These are phyloP conservation scores for Aradus depressus DNA, from an alignment of 2,888 invertebrate genomes.

Conservation along the genomic window DNA sequence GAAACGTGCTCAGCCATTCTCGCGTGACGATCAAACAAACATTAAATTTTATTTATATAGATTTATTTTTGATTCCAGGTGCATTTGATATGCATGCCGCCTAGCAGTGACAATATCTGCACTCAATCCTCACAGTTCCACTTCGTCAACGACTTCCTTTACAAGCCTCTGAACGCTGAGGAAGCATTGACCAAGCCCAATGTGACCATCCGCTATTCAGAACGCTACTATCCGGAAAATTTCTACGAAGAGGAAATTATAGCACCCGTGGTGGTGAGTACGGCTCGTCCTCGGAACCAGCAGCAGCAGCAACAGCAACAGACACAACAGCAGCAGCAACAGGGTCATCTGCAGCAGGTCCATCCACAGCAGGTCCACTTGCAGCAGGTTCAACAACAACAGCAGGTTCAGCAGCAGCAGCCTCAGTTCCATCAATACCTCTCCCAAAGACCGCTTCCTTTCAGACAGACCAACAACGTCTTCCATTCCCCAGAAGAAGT, in stretches of 20 bases:
- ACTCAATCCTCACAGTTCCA: constrained; percentile 80
- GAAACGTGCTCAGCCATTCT: background rate
- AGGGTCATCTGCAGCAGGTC: constrained; percentile 34
- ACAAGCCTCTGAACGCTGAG: constrained; percentile 74
- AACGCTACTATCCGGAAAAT: constrained; percentile 70
- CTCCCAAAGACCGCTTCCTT: constrained; percentile 33
- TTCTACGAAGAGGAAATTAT: constrained; percentile 54
- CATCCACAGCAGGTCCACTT: constrained; percentile 30
- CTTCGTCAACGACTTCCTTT: constrained; percentile 85
- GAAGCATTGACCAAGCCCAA: constrained; percentile 72
- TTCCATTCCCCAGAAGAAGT: constrained; percentile 78
- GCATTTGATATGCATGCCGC: constrained; percentile 87
- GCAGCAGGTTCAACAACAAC: constrained; percentile 31
- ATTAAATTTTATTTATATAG: background rate
- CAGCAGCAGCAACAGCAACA: constrained; percentile 32
- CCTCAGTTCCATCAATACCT: constrained; percentile 26
- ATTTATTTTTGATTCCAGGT: constrained; percentile 45
- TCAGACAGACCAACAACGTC: constrained; percentile 44
- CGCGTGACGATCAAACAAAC: background rate
- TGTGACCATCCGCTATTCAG: constrained; percentile 66
- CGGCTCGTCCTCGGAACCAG: constrained; percentile 13
- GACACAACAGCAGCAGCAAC: constrained; percentile 21
- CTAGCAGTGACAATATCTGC: constrained; percentile 78
- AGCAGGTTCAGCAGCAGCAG: constrained; percentile 34
- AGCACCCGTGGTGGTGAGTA: constrained; percentile 32